Evolutionary conservation across 2,113 vertebrate species (phyloP), one percentile per base, ranked within the genome.

Genomic region (Lota lota): DNA sequence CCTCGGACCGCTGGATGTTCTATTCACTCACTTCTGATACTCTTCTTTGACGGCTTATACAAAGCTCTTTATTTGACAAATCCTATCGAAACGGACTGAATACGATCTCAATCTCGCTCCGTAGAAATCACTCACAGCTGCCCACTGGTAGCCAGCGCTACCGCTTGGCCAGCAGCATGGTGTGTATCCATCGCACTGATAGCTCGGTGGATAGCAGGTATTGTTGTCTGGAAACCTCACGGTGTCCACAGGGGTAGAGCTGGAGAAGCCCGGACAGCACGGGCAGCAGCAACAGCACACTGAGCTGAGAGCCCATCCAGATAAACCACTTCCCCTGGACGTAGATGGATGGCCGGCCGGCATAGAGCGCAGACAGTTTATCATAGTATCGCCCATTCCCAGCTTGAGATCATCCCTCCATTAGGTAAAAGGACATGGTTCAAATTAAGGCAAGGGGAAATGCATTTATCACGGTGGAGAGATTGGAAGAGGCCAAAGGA

Each of bases 391-490:
- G 64, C 19, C 28, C 67, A 36, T 65, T 66, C 62, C 5, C 74
- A 68, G 69, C 66, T 22, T 36, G 69, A 69, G 74, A 72, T 53
- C 68, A 33, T 4, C 28, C 58, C 66, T 72, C 74, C 62, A 74
- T 78, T 64, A 74, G 73, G 53, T 18, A 56, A 81, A 60, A 77
- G 78, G 77, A 81, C 73, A 59, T 40, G 0, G 28, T 72, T 69
- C 67, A 69, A 71, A 73, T 68, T 57, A 72, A 51, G 74, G 66
- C 81, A 80, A 80, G 82, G 79, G 76, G 79, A 79, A 67, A 59
- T 21, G 53, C 15, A 73, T 81, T 76, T 63, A 69, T 86, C 78
- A 77, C 1, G 12, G 60, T 50, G 79, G 58, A 63, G 40, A 77
- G 28, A 77, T 77, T 72, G 66, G 63, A 40, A 57, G 33, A 22